Conservation (phyloP, 2,797 vertebrate genomes). For the Scyliorhinus canicula region DNA sequence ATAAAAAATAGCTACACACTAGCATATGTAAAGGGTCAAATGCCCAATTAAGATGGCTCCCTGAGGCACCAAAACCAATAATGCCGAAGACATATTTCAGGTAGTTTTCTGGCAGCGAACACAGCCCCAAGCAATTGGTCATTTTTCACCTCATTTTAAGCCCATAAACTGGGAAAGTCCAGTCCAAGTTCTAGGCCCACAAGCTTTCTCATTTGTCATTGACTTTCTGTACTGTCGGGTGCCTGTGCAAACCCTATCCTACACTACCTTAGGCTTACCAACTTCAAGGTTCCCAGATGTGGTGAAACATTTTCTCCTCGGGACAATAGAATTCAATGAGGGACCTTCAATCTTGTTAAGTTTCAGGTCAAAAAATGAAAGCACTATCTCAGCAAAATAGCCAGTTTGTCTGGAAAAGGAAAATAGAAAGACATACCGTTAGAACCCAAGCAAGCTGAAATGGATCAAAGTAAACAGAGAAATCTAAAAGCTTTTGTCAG, state of each 20-base stretch:
- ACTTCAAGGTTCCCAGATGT: neutral
- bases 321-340: conserved; percentile 56
- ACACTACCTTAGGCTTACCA: neutral
- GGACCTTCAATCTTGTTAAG: conserved; percentile 63
- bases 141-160: neutral
- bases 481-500: conserved; percentile 92
- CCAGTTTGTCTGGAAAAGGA: conserved; percentile 63
- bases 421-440: conserved; percentile 59
- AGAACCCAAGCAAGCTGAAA: conserved; percentile 83
- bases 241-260: neutral
- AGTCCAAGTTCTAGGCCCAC: neutral
- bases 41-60: neutral
- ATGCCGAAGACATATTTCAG: neutral
- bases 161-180: neutral
- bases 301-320: conserved; percentile 49
- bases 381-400: conserved; percentile 74
- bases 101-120: neutral
- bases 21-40: neutral
- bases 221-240: neutral
- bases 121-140: neutral
- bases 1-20: neutral
- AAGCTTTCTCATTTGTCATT: neutral
- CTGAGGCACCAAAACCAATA: neutral
- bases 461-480: conserved; percentile 87
- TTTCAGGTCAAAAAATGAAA: conserved; percentile 87